Percentiles rank a stretch among this genome's conserved stretches.
Evolutionary conservation across 1,140 invertebrate genomes (phyloP).

Genomic region (Drosophila simulans): DNA sequence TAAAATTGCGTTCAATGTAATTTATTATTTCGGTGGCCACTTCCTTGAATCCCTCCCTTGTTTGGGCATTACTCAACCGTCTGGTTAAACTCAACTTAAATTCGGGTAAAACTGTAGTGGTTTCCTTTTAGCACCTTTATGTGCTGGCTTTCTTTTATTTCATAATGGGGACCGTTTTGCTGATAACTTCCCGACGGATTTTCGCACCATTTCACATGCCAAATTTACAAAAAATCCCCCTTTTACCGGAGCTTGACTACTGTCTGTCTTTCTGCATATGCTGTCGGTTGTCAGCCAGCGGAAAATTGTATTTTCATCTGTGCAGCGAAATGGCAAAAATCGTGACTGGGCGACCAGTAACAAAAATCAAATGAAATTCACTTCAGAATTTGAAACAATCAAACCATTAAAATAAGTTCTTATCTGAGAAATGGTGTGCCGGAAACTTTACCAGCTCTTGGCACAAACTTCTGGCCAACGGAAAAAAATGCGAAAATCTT

Average conservation of each 20-base stretch:
- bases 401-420: slow-evolving; percentile 37
- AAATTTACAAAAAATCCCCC: slow-evolving; percentile 22
- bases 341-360: slow-evolving; percentile 3
- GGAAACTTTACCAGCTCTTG: slow-evolving; percentile 28
- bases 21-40: slow-evolving; percentile 48
- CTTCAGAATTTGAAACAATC: slow-evolving; percentile 45
- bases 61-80: slow-evolving; percentile 16
- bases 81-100: slow-evolving; percentile 32
- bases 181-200: slow-evolving; percentile 47
- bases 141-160: slow-evolving; percentile 4
- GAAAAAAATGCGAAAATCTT: slow-evolving; percentile 6
- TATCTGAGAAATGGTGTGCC: slow-evolving; percentile 18
- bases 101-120: slow-evolving; percentile 9
- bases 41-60: background rate
- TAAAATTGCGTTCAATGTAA: slow-evolving; percentile 50
- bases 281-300: slow-evolving; percentile 34
- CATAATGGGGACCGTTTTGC: slow-evolving; percentile 29
- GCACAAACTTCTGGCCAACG: slow-evolving; percentile 9
- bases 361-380: slow-evolving; percentile 24
- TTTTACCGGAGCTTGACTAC: slow-evolving; percentile 4
- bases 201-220: slow-evolving; percentile 47
- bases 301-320: slow-evolving; percentile 41
- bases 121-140: slow-evolving; percentile 20
- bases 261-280: slow-evolving; percentile 33
- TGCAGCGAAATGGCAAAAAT: slow-evolving; percentile 28